phyloP scores from a whole-genome alignment of 2,113 vertebrate genomes.

The Mus spicilegus region DNA sequence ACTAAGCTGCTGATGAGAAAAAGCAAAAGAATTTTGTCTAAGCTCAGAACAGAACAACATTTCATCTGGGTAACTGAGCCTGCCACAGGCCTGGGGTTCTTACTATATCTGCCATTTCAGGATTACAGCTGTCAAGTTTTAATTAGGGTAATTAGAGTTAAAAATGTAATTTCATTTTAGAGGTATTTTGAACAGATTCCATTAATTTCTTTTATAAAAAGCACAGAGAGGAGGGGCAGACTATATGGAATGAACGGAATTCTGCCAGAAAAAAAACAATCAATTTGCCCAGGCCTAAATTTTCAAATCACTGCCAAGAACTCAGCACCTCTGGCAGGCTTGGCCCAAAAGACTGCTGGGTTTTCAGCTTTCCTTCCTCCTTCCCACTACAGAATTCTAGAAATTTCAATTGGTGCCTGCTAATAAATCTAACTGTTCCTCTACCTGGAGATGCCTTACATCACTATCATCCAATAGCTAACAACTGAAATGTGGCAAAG shows the following conservation, averaged over 20 bases:
- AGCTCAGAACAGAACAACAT: conserved; percentile 69
- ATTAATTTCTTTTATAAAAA: conserved; percentile 71
- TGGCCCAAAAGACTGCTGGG: neutral
- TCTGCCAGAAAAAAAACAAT: conserved; percentile 60
- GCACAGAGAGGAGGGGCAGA: conserved; percentile 44
- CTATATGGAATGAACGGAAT: conserved; percentile 46
- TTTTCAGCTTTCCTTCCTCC: conserved; percentile 37
- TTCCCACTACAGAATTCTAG: neutral
- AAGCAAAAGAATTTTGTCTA: conserved; percentile 57
- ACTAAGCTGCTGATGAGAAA: conserved; percentile 23
- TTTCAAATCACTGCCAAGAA: conserved; percentile 65
- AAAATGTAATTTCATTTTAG: conserved; percentile 80
- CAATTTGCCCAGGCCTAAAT: conserved; percentile 5
- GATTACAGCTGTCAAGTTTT: conserved; percentile 77
- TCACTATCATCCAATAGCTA: conserved; percentile 10
- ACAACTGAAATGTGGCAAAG: neutral
- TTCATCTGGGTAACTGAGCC: conserved; percentile 68
- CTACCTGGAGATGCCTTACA: neutral
- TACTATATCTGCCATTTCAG: conserved; percentile 77
- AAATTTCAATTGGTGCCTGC: conserved; percentile 19
- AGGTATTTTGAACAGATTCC: conserved; percentile 74
- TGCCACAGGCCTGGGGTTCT: conserved; percentile 71
- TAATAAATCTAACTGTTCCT: conserved; percentile 10
- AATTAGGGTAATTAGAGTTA: conserved; percentile 83
- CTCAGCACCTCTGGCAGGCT: conserved; percentile 42